These are phyloP conservation scores for Nemotelus pantherinus DNA, from an alignment of 2,888 invertebrate genomes.

Conservation along the genomic window DNA sequence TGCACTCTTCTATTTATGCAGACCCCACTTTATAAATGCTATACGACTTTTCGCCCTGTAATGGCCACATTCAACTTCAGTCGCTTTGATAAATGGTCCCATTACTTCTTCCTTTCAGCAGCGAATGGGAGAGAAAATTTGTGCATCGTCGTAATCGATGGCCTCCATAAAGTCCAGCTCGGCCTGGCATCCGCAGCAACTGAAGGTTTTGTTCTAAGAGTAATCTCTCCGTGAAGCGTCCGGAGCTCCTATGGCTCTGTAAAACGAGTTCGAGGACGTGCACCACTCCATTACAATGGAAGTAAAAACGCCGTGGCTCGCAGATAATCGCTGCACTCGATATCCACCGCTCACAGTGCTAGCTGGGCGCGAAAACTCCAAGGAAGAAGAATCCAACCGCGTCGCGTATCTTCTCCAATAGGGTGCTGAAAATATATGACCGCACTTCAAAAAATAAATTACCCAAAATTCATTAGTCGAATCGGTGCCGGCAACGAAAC, in stretches of 20 bases:
- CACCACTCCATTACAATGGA: conserved; percentile 3
- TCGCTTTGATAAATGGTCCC: conserved; percentile 41
- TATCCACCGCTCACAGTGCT: neutral
- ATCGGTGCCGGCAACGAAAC: neutral
- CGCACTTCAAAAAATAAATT: conserved; percentile 44
- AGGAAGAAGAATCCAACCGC: neutral
- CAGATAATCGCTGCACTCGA: conserved; percentile 38
- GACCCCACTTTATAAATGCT: conserved; percentile 42
- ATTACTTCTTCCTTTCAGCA: conserved; percentile 44
- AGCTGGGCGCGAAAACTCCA: conserved; percentile 24
- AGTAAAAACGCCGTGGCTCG: conserved; percentile 21
- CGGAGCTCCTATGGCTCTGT: neutral
- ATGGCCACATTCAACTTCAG: conserved; percentile 44
- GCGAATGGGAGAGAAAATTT: conserved; percentile 41
- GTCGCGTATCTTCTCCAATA: conserved; percentile 12
- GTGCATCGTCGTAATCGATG: conserved; percentile 43
- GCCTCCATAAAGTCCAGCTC: conserved; percentile 36
- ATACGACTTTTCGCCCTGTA: conserved; percentile 43
- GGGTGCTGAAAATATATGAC: conserved; percentile 35
- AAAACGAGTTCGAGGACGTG: neutral
- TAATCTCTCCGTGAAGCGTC: neutral
- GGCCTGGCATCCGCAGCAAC: neutral
- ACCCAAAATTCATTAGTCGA: conserved; percentile 43
- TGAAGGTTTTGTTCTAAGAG: conserved; percentile 37
- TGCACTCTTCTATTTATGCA: neutral